Conservation (phyloP, 2,113 vertebrate genomes). For the Lophius piscatorius region DNA sequence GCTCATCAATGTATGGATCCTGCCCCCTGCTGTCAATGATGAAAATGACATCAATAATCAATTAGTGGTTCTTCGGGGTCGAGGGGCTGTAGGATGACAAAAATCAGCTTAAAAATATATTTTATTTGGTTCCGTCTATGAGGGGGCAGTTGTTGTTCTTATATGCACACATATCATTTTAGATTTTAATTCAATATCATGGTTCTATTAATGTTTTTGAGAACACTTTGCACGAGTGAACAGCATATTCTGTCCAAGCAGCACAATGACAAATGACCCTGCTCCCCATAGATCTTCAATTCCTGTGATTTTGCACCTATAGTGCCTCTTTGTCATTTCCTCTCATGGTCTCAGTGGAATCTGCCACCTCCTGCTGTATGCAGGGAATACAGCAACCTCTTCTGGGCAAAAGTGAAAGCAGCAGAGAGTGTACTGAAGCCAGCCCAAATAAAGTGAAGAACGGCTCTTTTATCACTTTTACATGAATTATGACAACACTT, state of each 20-base stretch:
- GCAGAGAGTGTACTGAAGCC: constrained; percentile 17
- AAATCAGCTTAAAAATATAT: constrained; percentile 16
- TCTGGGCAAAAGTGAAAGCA: constrained; percentile 67
- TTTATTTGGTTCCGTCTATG: neutral
- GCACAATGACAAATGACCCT: neutral
- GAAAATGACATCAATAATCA: constrained; percentile 77
- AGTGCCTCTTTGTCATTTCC: constrained; percentile 1
- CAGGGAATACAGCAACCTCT: constrained; percentile 77
- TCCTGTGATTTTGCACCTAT: neutral
- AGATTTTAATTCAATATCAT: neutral
- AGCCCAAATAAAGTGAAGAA: constrained; percentile 16
- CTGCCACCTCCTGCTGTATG: constrained; percentile 31
- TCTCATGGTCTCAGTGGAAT: constrained; percentile 2
- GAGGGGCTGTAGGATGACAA: constrained; percentile 15
- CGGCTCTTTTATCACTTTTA: constrained; percentile 20
- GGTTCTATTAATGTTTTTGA: neutral
- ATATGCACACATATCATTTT: too few species aligned
- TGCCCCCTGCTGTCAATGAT: constrained; percentile 76
- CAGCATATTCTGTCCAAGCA: constrained; percentile 3
- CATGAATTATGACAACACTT: constrained; percentile 23
- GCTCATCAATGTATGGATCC: constrained; percentile 75
- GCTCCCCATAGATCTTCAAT: neutral
- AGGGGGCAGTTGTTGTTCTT: too few species aligned
- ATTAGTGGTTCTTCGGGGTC: constrained; percentile 53
- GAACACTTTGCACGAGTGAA: neutral